These are phyloP conservation scores for Fulica atra DNA, from an alignment of 2,113 vertebrate genomes.

Conservation along the genomic window DNA sequence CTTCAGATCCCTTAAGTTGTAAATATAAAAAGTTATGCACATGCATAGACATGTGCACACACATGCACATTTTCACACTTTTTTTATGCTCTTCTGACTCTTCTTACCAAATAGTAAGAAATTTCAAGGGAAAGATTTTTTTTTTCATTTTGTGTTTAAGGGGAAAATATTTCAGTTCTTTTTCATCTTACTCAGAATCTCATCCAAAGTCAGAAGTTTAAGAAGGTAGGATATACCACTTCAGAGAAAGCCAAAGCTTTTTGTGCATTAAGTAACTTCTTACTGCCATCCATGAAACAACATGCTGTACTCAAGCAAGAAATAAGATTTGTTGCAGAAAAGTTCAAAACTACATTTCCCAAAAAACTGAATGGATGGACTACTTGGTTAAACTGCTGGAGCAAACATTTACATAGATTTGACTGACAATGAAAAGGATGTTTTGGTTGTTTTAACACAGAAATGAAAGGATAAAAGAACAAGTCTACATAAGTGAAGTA, in stretches of 20 bases:
- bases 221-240: background rate
- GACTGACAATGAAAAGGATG: background rate
- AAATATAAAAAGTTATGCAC: background rate
- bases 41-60: background rate
- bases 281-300: background rate
- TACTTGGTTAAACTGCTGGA: background rate
- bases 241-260: background rate
- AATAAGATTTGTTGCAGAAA: background rate
- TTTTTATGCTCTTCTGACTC: background rate
- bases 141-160: background rate
- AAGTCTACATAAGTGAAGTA: background rate
- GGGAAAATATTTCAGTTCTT: background rate
- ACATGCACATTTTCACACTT: background rate
- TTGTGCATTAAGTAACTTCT: background rate
- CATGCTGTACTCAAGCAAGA: background rate
- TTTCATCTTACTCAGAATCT: background rate
- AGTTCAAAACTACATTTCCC: background rate
- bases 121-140: background rate
- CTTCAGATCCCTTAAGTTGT: background rate
- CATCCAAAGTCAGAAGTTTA: background rate
- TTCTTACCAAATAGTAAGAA: background rate
- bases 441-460: background rate
- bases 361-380: fast-evolving
- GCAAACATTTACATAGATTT: background rate
- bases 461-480: background rate